A percentile compares a stretch with the other conserved stretches of the same genome.
Evolutionary conservation across 2,888 invertebrate genomes (phyloP).

Genomic region (Nasonia oneida): DNA sequence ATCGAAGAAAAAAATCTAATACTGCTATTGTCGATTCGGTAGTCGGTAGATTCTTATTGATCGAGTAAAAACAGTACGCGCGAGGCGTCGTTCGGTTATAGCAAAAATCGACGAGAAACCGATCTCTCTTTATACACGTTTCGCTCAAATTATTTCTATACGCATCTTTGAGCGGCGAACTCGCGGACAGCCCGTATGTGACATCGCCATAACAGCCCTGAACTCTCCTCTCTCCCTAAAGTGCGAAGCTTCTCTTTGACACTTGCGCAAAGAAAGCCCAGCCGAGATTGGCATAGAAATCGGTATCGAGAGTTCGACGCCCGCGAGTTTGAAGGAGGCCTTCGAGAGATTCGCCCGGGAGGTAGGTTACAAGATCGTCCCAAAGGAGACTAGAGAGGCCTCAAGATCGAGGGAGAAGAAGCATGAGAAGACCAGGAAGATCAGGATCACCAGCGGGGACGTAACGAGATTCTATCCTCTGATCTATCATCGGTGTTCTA

Average conservation of each 20-base stretch:
- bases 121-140: not conserved
- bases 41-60: too few relatives aligned
- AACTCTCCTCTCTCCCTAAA: not conserved
- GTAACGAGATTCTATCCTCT: not conserved
- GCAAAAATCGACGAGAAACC: conserved; percentile 24
- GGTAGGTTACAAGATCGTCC: conserved; percentile 2
- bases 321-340: not conserved
- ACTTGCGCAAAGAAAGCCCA: not conserved
- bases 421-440: conserved; percentile 18
- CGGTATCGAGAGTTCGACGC: not conserved
- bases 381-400: not conserved
- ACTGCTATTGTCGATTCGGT: not conserved
- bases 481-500: not conserved
- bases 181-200: conserved; percentile 1
- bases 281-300: not conserved
- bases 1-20: not conserved
- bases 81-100: not conserved
- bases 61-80: not conserved
- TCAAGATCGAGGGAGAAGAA: not conserved
- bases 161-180: not conserved
- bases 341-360: not conserved
- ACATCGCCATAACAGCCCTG: not conserved
- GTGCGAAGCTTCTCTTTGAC: not conserved
- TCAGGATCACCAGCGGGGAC: conserved; percentile 43
- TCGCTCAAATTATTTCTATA: not conserved